Evolutionary conservation across 1,140 invertebrate genomes (phyloP), one percentile per base, ranked within the genome.

Genomic region (Teleogryllus occipitalis): DNA sequence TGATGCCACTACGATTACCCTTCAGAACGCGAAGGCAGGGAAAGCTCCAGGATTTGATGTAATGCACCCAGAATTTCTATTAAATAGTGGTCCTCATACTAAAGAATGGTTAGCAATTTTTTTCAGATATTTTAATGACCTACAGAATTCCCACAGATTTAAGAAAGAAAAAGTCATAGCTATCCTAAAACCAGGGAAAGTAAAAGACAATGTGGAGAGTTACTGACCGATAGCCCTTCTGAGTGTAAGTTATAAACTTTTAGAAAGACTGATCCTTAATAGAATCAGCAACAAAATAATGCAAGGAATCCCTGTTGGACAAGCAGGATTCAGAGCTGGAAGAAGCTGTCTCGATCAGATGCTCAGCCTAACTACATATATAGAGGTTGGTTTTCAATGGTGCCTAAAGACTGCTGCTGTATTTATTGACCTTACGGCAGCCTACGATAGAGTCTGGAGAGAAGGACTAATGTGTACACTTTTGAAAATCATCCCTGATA

Each of bases 31-130:
- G 46, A 79, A 79, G 39, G 18, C 78, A 54, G n/a, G 75, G 47
- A 79, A 81, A 79, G 77, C 80, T 75, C 21, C 80, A 78, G 80
- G 80, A 27, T 81, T 79, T 81, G 80, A 79, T 81, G 75, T n/a
- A 47, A 76, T 79, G 27, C 39, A 81, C 47, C 80, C 78, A 74
- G 77, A 81, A 81, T 81, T 81, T 22, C 74, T 81, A 47, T 47
- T 76, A 78, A 78, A 75, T 47, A 74, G 72, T 77, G 73, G 80
- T 39, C n/a, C 7, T 22, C 78, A 78, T 54, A n/a, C 80, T 78
- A 39, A 39, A 39, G 27, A 39, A 39, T 39, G 27, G 27, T 39
- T 39, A 5, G 1, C 27, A 39, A 39, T 39, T 39, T 39, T 5
- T 21, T 18, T 14, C 21, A 79, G 27, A 65, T 65, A 65, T 65